These are phyloP conservation scores for Symphodus melops DNA, from an alignment of 2,113 vertebrate genomes.

Conservation along the genomic window DNA sequence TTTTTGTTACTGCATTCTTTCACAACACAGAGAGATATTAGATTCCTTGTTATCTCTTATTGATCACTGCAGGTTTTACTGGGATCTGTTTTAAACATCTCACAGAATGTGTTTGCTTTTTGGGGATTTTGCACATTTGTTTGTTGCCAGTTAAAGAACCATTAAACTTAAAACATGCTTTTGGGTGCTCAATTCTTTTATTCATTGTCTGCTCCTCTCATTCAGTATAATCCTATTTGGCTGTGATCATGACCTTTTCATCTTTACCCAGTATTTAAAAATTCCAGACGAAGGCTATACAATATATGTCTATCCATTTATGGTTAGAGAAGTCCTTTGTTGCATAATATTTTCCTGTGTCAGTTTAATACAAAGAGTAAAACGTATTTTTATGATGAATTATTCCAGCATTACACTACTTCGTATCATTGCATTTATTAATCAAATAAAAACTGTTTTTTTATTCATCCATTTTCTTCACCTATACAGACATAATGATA, in stretches of 20 bases:
- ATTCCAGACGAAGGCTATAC: neutral
- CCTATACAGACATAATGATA: neutral
- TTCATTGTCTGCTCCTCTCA: neutral
- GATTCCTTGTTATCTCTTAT: too few species aligned
- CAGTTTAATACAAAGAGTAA: neutral
- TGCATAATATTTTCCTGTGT: neutral
- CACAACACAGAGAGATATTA: too few species aligned
- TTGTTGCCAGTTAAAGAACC: neutral
- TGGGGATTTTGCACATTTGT: too few species aligned
- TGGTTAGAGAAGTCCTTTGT: neutral
- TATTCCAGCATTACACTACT: neutral
- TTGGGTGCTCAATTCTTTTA: neutral
- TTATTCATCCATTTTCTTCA: neutral
- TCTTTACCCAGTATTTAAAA: neutral
- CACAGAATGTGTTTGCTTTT: too few species aligned
- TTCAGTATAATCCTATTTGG: neutral
- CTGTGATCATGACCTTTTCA: neutral
- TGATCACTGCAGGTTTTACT: too few species aligned
- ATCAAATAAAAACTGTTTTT: too few species aligned
- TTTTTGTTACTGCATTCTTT: too few species aligned
- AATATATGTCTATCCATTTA: too few species aligned
- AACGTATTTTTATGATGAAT: neutral
- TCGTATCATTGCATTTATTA: too few species aligned
- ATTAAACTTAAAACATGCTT: neutral
- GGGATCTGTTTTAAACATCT: too few species aligned